phyloP scores from a whole-genome alignment of 2,888 invertebrate genomes.

The Chrysolina haemoptera region DNA sequence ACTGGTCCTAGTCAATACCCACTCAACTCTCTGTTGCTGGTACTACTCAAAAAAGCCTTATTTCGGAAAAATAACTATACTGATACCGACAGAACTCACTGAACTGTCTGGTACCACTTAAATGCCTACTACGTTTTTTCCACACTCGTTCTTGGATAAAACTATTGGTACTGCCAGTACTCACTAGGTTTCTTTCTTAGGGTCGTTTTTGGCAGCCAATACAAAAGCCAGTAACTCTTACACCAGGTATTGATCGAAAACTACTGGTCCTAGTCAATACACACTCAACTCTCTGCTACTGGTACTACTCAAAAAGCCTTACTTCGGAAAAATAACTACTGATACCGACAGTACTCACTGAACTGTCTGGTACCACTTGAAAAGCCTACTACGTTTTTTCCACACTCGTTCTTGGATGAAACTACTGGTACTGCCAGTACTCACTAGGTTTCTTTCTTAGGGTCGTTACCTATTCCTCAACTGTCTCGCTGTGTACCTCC shows the following conservation, averaged over 20 bases:
- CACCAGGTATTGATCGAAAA: too few relatives aligned
- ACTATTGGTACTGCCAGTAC: not conserved
- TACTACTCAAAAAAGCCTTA: not conserved
- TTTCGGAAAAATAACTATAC: not conserved
- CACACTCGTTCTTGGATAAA: conserved; percentile 67
- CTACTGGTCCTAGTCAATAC: too few relatives aligned
- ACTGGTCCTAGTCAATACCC: too few relatives aligned
- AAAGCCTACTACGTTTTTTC: too few relatives aligned
- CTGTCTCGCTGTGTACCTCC: conserved; percentile 27
- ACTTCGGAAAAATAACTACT: not conserved
- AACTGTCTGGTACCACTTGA: not conserved
- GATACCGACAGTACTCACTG: not conserved
- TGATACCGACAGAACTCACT: conserved; percentile 4
- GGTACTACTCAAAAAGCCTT: not conserved
- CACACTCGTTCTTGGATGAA: conserved; percentile 67
- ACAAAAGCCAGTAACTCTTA: too few relatives aligned
- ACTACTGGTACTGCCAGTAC: not conserved
- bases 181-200: not conserved
- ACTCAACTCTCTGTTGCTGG: too few relatives aligned
- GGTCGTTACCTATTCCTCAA: conserved; percentile 2
- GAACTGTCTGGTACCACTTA: not conserved
- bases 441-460: not conserved
- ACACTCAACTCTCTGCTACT: too few relatives aligned
- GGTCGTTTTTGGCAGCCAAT: too few relatives aligned
- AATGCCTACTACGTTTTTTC: too few relatives aligned